These are phyloP conservation scores for Struthidea cinerea DNA, from an alignment of 2,113 vertebrate species.

Conservation along the genomic window DNA sequence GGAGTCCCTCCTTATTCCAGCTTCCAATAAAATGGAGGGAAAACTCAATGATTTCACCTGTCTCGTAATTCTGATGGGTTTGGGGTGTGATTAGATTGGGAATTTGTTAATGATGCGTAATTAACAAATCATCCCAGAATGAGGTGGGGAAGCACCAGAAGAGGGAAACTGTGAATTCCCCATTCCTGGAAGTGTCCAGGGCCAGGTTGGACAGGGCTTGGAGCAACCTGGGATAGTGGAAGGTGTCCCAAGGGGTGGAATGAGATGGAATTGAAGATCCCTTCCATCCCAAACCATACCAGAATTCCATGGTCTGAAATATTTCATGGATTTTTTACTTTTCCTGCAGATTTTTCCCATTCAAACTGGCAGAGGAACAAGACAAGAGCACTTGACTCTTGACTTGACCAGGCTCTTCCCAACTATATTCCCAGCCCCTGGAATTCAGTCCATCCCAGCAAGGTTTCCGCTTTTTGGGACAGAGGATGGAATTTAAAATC, in stretches of 20 bases:
- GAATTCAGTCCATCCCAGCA: rapidly evolving
- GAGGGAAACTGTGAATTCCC: not conserved
- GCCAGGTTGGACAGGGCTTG: too few species aligned
- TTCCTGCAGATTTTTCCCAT: not conserved
- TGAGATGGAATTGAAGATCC: too few species aligned
- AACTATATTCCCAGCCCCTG: not conserved
- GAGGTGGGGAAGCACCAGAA: not conserved
- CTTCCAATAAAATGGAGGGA: not conserved
- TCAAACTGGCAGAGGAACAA: not conserved
- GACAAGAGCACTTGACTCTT: not conserved
- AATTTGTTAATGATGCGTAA: not conserved
- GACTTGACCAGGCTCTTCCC: not conserved
- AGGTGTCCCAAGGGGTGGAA: too few species aligned
- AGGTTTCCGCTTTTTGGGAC: not conserved
- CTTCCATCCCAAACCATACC: not conserved
- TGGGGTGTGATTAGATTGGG: not conserved
- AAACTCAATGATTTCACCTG: not conserved
- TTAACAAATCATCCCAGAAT: not conserved
- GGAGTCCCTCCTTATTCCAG: not conserved
- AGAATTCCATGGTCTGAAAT: not conserved
- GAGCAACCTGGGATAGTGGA: not conserved
- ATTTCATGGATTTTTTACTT: not conserved
- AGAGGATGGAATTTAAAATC: not conserved
- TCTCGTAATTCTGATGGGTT: not conserved
- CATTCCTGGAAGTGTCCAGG: not conserved